Evolutionary conservation across 2,797 vertebrate genomes (phyloP), one percentile per base, ranked within the genome.

Genomic region (Trachurus trachurus): DNA sequence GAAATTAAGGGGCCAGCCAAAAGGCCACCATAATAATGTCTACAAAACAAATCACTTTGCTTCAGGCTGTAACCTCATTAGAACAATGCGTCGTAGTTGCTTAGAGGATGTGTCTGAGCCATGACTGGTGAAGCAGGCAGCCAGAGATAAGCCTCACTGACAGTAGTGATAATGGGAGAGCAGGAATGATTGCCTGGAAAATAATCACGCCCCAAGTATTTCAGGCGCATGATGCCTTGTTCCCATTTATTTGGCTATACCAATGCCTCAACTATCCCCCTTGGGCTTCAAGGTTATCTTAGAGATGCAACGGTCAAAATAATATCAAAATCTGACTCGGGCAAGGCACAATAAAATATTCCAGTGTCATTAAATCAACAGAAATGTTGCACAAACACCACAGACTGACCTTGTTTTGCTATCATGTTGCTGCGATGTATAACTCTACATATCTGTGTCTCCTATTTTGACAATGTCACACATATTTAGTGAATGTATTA

Each of bases 1-100:
- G 72, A 91, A 89, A 93, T 94, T 91, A 93, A 87, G 86, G 79
- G 87, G 81, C 79, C 34, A 53, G 82, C 74, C 83, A 89, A 94
- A 92, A 93, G 90, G 91, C 87, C 92, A 88, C 79, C 73, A 70
- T 83, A 89, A 89, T 72, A 86, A 82, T 71, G 49, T 83, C 81
- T 86, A 63, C 71, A 76, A 88, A 93, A 90, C 85, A 88, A 89
- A 88, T 84, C 68, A 50, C 68, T 83, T 69, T 76, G 83, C 91
- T 86, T 69, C 66, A 69, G 83, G 90, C 88, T 81, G 49, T 82
- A 84, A 81, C 80, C 87, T 93, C 90, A 88, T 93, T 93, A 91
- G 70, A 87, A 83, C 88, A 90, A 94, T 89, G 90, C 79, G 42
- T 67, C 3, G 76, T 54, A 73, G 76, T 67, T 79, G 74, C 88